phyloP scores from a whole-genome alignment of 2,888 invertebrate genomes.

The Pseudococcus viburni region DNA sequence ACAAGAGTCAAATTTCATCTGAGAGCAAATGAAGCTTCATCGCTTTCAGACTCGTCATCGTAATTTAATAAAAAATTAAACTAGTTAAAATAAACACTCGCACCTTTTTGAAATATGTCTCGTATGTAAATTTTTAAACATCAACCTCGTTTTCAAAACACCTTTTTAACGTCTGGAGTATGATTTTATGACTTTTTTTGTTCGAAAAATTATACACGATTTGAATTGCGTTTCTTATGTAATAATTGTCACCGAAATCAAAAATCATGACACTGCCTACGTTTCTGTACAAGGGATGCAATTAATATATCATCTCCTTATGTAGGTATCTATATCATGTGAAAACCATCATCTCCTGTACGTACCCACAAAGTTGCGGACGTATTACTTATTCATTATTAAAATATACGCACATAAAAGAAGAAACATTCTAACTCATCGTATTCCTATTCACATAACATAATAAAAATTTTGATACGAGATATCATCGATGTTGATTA shows the following conservation, averaged over 20 bases:
- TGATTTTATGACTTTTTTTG: not conserved
- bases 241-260: not conserved
- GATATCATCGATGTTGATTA: conserved; percentile 52
- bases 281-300: not conserved
- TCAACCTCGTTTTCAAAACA: conserved; percentile 4
- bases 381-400: not conserved
- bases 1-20: conserved; percentile 1
- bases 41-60: not conserved
- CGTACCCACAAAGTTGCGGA: not conserved
- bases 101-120: not conserved
- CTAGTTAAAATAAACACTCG: not conserved
- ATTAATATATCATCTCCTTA: not conserved
- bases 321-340: too few relatives aligned
- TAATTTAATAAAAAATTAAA: not conserved
- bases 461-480: conserved; percentile 31
- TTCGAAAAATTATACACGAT: not conserved
- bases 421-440: not conserved
- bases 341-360: too few relatives aligned
- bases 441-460: not conserved
- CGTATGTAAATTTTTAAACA: not conserved
- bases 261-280: not conserved
- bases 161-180: not conserved
- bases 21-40: conserved; percentile 4
- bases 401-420: not conserved
- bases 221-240: not conserved